These are phyloP conservation scores for Ophion ventricosus DNA, from an alignment of 2,888 invertebrate genomes.

Conservation along the genomic window DNA sequence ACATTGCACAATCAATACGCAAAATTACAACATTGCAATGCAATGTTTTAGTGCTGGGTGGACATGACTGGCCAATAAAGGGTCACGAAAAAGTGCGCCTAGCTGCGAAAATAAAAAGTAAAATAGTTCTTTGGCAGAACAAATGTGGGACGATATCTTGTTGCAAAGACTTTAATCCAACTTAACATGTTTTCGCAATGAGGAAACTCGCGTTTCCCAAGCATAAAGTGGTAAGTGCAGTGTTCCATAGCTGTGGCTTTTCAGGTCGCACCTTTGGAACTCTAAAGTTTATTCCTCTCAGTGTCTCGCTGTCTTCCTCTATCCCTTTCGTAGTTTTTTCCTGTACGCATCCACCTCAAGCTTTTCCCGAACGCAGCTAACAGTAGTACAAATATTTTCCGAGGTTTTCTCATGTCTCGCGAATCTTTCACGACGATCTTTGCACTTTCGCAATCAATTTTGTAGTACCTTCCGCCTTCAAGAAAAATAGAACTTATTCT, in stretches of 20 bases:
- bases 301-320: slow-evolving; percentile 1
- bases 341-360: slow-evolving; percentile 46
- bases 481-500: slow-evolving; percentile 8
- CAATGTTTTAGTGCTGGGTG: too few species aligned
- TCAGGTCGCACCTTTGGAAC: slow-evolving; percentile 35
- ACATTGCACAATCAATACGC: too few species aligned
- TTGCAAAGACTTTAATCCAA: slow-evolving; percentile 54
- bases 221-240: slow-evolving; percentile 43
- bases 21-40: too few species aligned
- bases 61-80: slow-evolving; percentile 1
- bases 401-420: slow-evolving; percentile 14
- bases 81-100: slow-evolving; percentile 22
- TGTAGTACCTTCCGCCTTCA: neutral
- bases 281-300: slow-evolving; percentile 20
- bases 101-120: slow-evolving; percentile 16
- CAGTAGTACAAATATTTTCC: slow-evolving; percentile 35
- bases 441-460: slow-evolving; percentile 9
- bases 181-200: slow-evolving; percentile 39
- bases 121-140: slow-evolving; percentile 31
- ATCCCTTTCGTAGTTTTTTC: slow-evolving; percentile 18
- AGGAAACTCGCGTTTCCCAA: slow-evolving; percentile 53
- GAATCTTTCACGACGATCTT: slow-evolving; percentile 14
- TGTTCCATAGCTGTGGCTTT: slow-evolving; percentile 38
- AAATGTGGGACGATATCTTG: slow-evolving; percentile 26
- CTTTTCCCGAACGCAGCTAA: slow-evolving; percentile 20